A percentile compares a stretch with the other conserved stretches of the same genome.
These are phyloP conservation scores for Cephalopterus ornatus DNA, from an alignment of 2,113 vertebrate genomes.

Conservation along the genomic window DNA sequence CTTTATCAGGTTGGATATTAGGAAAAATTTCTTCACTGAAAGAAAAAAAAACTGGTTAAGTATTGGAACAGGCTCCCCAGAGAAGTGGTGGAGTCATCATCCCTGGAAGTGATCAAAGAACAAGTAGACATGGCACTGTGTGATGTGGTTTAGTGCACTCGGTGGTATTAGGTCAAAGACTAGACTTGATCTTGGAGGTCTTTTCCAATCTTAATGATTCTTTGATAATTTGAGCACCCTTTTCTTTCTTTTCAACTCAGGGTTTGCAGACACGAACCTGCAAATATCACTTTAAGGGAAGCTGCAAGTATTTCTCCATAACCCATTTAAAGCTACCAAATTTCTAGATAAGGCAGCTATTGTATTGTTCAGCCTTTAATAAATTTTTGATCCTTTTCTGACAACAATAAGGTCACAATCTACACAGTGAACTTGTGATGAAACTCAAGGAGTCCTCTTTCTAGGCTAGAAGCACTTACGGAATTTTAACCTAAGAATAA, in stretches of 20 bases:
- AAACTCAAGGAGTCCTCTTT: background rate
- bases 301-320: background rate
- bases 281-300: background rate
- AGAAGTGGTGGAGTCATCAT: background rate
- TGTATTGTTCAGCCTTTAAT: background rate
- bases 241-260: background rate
- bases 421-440: background rate
- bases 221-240: background rate
- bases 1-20: background rate
- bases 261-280: background rate
- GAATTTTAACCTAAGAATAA: background rate
- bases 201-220: background rate
- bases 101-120: background rate
- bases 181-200: background rate
- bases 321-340: background rate
- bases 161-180: background rate
- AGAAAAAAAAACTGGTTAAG: background rate
- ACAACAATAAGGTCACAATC: background rate
- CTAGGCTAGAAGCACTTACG: background rate
- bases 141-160: background rate
- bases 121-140: fast-evolving
- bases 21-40: background rate
- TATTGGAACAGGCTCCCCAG: background rate
- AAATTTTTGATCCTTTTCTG: background rate
- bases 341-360: background rate